Conservation (phyloP, 2,888 invertebrate genomes). For the Campoletis raptor region DNA sequence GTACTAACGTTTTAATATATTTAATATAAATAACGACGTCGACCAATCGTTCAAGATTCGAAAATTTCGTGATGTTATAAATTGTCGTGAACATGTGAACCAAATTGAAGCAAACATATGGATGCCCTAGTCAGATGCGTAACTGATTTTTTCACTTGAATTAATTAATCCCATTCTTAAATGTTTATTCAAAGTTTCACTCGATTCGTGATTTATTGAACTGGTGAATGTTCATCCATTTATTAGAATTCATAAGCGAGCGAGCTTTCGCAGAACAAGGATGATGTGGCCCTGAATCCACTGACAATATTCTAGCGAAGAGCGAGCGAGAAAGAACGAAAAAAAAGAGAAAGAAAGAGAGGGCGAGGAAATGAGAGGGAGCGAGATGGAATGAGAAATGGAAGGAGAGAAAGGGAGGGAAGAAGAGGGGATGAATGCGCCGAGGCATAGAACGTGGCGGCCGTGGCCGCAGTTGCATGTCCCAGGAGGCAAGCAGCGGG, state of each 20-base stretch:
- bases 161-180: no score
- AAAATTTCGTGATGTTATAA: no score
- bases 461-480: slow-evolving; percentile 70
- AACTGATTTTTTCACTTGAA: no score
- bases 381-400: not conserved
- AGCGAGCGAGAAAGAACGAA: slow-evolving; percentile 58
- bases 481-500: slow-evolving; percentile 57
- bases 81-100: no score
- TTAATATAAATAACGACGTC: not conserved
- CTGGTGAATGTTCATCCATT: not conserved
- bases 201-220: not conserved
- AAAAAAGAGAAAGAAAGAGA: slow-evolving; percentile 62
- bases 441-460: slow-evolving; percentile 66
- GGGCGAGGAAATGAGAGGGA: slow-evolving; percentile 23
- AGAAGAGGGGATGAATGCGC: slow-evolving; percentile 49
- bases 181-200: not conserved
- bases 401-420: not conserved
- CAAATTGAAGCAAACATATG: no score
- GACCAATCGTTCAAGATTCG: no score
- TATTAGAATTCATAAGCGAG: not conserved
- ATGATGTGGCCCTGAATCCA: slow-evolving; percentile 65
- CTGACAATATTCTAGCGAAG: slow-evolving; percentile 16
- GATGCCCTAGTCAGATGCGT: no score
- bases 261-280: slow-evolving; percentile 13
- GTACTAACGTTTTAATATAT: not conserved